phyloP scores from a whole-genome alignment of 2,113 vertebrate species.

The Anser brachyrhynchus region DNA sequence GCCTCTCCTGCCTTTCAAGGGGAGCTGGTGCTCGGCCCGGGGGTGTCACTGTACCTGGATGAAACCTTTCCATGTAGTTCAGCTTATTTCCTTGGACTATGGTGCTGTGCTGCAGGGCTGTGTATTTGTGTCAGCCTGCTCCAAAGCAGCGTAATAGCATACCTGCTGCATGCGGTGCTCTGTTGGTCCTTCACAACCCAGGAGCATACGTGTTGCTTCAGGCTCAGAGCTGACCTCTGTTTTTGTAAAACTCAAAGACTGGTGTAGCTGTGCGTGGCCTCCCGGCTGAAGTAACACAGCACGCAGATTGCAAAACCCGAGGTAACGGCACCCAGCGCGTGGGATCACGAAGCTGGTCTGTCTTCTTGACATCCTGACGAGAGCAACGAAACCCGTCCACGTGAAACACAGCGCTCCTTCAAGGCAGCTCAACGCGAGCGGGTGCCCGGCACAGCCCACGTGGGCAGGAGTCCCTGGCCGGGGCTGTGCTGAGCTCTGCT shows the following conservation, averaged over 20 bases:
- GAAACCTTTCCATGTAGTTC: not conserved
- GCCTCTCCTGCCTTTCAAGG: not conserved
- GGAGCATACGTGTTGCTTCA: fast-evolving
- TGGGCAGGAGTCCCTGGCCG: not conserved
- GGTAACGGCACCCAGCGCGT: fast-evolving
- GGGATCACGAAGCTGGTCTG: fast-evolving
- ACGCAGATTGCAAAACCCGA: fast-evolving
- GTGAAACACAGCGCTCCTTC: fast-evolving
- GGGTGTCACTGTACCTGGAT: not conserved
- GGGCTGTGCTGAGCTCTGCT: fast-evolving
- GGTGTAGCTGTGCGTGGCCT: fast-evolving
- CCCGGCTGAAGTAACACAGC: not conserved
- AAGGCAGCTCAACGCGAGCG: too few species aligned
- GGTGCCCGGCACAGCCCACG: too few species aligned
- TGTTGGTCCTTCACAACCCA: fast-evolving
- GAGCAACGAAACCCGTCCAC: fast-evolving
- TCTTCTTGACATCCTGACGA: fast-evolving
- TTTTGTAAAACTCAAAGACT: fast-evolving
- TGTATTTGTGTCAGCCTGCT: not conserved
- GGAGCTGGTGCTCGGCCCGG: not conserved
- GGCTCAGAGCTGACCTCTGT: fast-evolving
- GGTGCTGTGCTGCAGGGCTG: not conserved
- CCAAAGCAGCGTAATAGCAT: fast-evolving
- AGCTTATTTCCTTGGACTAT: fast-evolving
- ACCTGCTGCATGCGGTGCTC: fast-evolving